Evolutionary conservation across 2,888 invertebrate species (phyloP), one percentile per base, ranked within the genome.

Genomic region (Scaptomyza parva): DNA sequence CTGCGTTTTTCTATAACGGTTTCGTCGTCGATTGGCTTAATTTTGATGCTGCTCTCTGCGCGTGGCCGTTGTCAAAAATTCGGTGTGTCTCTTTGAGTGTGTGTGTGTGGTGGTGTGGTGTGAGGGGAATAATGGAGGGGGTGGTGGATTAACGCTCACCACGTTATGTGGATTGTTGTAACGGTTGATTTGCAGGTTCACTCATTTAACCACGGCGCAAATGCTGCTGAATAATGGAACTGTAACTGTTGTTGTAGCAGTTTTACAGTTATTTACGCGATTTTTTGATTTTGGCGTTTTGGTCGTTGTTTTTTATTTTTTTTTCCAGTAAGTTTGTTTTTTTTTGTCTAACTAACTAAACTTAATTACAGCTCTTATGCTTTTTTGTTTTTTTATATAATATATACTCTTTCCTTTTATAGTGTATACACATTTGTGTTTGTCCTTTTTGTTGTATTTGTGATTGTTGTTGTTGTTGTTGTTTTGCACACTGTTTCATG

Each of bases 21-120:
- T 74, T 68, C 60, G 45, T 77, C 75, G 88, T 84, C 77, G 67
- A 71, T 86, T 87, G 85, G 84, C 78, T 86, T 88, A 88, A 84
- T 84, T 88, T 88, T 88, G 83, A 84, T 87, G 83, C 87, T 79
- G 86, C 70, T 82, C 83, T 78, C 76, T 79, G 72, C 77, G 88
- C 86, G 79, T 79, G 86, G 78, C 77, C 66, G 76, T 79, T 83
- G 80, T 72, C 76, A 69, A 71, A 44, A 18, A 37, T 44, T 26
- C n/a, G n/a, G n/a, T 26, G 18, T 37, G n/a, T 24, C 3, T 30
- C 11, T 9, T 0, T 30, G 45, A 14, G 28, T 8, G 28, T 6
- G 17, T 12, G n/a, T 9, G 18, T 3, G 40, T 18, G 14, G 35
- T 37, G 22, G 50, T 3, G 40, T 18, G 14, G 35, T 37, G 22